Evolutionary conservation across 2,797 vertebrate species (phyloP).

Genomic region (Carapus acus): DNA sequence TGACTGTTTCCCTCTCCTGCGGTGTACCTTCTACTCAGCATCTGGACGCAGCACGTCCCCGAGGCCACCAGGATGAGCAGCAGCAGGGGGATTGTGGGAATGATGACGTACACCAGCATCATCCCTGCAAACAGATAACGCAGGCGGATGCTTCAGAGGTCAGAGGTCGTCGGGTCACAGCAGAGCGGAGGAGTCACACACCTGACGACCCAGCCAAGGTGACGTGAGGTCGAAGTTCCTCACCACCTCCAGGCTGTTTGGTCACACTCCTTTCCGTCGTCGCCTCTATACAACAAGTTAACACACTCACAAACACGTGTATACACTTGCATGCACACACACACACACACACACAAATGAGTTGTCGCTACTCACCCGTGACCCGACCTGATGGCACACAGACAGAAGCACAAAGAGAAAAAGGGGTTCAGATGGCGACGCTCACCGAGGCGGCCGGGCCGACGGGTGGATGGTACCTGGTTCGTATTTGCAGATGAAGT

Average conservation of each 20-base stretch:
- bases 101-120: constrained; percentile 90
- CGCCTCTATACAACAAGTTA: constrained; percentile 60
- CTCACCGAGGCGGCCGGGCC: too few relatives aligned
- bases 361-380: constrained; percentile 55
- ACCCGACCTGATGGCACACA: constrained; percentile 59
- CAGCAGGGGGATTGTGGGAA: constrained; percentile 91
- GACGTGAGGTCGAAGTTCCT: constrained; percentile 74
- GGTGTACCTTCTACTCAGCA: constrained; percentile 82
- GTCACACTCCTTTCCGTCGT: constrained; percentile 68
- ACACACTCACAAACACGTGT: constrained; percentile 3
- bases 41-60: constrained; percentile 92
- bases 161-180: background rate
- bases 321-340: background rate
- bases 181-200: constrained; percentile 27
- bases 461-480: constrained; percentile 66
- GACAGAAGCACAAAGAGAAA: constrained; percentile 4
- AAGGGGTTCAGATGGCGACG: too few relatives aligned
- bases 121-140: constrained; percentile 70
- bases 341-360: background rate
- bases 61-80: constrained; percentile 93
- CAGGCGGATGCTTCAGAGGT: background rate
- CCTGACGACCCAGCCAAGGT: constrained; percentile 77
- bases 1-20: too few relatives aligned
- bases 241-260: constrained; percentile 65
- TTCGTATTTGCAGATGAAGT: constrained; percentile 95